phyloP scores from a whole-genome alignment of 2,797 vertebrate genomes.

The Semotilus atromaculatus region DNA sequence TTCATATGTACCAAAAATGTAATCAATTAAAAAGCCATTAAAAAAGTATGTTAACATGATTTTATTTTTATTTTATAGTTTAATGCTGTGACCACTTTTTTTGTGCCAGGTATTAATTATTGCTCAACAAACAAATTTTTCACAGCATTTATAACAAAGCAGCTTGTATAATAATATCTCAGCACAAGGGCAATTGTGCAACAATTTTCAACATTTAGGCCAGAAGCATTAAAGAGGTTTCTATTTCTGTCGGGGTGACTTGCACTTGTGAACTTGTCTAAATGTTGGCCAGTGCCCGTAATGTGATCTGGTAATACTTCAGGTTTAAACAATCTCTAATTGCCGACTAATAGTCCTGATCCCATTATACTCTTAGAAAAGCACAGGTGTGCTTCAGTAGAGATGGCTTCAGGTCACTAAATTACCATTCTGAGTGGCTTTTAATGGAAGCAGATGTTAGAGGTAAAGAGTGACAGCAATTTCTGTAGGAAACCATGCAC shows the following conservation, averaged over 20 bases:
- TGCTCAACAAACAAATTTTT: neutral
- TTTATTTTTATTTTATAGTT: neutral
- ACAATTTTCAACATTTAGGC: neutral
- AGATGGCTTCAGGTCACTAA: slow-evolving; percentile 54
- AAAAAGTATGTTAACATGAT: too few relatives aligned
- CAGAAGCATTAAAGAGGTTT: slow-evolving; percentile 25
- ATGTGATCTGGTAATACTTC: slow-evolving; percentile 58
- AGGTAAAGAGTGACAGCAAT: slow-evolving; percentile 45
- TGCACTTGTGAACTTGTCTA: slow-evolving; percentile 55
- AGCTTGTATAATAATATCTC: neutral
- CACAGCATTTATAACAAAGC: neutral
- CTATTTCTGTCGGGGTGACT: slow-evolving; percentile 14
- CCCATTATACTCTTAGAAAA: slow-evolving; percentile 54
- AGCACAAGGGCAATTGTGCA: neutral
- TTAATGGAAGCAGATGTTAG: slow-evolving; percentile 63
- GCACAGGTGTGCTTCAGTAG: slow-evolving; percentile 63
- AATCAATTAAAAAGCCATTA: neutral
- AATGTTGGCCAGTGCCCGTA: slow-evolving; percentile 42
- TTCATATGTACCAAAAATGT: neutral
- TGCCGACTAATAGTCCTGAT: slow-evolving; percentile 58
- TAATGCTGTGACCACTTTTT: neutral
- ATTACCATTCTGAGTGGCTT: slow-evolving; percentile 54
- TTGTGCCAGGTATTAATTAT: neutral
- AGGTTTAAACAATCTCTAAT: slow-evolving; percentile 62
- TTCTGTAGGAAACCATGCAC: slow-evolving; percentile 39